A percentile compares a stretch with the other conserved stretches of the same genome.
These are phyloP conservation scores for Agrochola macilenta DNA, from an alignment of 2,888 invertebrate genomes.

Conservation along the genomic window DNA sequence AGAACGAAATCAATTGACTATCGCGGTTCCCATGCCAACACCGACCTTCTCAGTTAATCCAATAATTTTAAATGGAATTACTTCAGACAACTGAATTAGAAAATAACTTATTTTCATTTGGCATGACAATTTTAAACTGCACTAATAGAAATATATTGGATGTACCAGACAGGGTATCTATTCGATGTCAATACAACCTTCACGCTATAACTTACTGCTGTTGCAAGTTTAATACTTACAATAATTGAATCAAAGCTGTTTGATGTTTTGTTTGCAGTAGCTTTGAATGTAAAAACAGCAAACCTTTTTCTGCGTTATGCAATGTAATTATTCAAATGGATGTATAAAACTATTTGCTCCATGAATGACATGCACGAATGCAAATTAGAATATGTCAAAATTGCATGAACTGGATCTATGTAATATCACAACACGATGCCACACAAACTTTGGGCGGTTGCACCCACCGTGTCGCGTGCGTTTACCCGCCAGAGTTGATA, in stretches of 20 bases:
- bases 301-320: background rate
- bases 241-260: slow-evolving; percentile 4
- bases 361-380: slow-evolving; percentile 11
- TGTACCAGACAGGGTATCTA: background rate
- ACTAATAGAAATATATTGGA: slow-evolving; percentile 3
- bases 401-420: slow-evolving; percentile 46
- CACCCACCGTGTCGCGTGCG: slow-evolving; percentile 65
- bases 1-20: slow-evolving; percentile 56
- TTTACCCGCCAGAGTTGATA: slow-evolving; percentile 63
- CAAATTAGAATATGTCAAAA: slow-evolving; percentile 41
- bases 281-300: background rate
- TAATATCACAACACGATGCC: slow-evolving; percentile 50
- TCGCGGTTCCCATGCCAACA: slow-evolving; percentile 43
- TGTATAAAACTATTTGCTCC: slow-evolving; percentile 11
- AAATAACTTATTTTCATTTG: slow-evolving; percentile 22
- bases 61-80: slow-evolving; percentile 32
- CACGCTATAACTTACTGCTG: background rate
- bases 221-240: slow-evolving; percentile 13
- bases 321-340: slow-evolving; percentile 5
- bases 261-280: slow-evolving; percentile 3
- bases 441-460: slow-evolving; percentile 62
- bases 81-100: slow-evolving; percentile 16
- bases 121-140: slow-evolving; percentile 12
- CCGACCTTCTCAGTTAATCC: slow-evolving; percentile 41
- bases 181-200: background rate